Conservation (phyloP, 2,797 vertebrate genomes). For the Gambelia wislizenii region DNA sequence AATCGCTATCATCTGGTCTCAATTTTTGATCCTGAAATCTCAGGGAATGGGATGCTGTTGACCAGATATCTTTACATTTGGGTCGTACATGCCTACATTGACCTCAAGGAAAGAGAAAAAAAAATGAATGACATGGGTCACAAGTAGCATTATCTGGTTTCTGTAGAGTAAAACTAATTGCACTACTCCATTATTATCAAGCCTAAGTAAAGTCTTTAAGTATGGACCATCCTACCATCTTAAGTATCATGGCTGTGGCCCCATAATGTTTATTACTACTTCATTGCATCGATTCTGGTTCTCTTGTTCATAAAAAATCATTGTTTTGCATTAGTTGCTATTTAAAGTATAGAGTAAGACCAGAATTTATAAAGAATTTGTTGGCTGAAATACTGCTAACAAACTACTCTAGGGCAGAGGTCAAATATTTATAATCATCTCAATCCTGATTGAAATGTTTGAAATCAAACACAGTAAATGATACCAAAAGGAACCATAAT, state of each 20-base stretch:
- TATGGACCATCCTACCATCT: neutral
- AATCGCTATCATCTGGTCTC: too few species aligned
- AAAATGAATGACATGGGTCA: neutral
- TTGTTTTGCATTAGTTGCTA: slow-evolving; percentile 12
- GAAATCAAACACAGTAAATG: slow-evolving; percentile 18
- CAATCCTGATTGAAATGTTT: slow-evolving; percentile 46
- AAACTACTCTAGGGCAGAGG: slow-evolving; percentile 16
- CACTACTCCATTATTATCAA: neutral
- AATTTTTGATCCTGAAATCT: too few species aligned
- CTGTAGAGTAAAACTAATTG: neutral
- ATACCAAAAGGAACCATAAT: neutral
- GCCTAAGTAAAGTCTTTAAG: neutral
- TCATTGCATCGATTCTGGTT: slow-evolving; percentile 16
- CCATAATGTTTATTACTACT: neutral
- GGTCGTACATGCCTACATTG: neutral
- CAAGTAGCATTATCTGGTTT: neutral
- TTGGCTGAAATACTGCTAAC: slow-evolving; percentile 4
- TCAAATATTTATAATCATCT: slow-evolving; percentile 28
- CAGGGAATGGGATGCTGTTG: too few species aligned
- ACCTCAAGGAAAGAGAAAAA: neutral
- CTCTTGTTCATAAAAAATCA: slow-evolving; percentile 15
- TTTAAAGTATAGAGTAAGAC: slow-evolving; percentile 4
- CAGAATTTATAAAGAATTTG: slow-evolving; percentile 17
- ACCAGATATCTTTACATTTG: too few species aligned
- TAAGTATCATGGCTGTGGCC: neutral